phyloP scores from a whole-genome alignment of 2,113 vertebrate genomes.

The Ptilonorhynchus violaceus region DNA sequence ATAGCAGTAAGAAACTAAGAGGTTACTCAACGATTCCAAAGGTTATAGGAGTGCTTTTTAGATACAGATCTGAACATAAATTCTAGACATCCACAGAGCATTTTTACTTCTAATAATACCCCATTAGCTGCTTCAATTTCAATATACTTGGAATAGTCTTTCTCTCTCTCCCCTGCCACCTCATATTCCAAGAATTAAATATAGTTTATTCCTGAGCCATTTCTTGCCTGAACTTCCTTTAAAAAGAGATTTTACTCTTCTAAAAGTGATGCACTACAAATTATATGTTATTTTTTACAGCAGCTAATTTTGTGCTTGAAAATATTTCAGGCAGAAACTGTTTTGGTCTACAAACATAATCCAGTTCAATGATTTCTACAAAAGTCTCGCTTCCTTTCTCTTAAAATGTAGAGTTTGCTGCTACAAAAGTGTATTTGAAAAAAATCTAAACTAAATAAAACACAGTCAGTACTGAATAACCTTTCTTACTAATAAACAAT shows the following conservation, averaged over 20 bases:
- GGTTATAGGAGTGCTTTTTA: constrained; percentile 20
- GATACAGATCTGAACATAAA: constrained; percentile 43
- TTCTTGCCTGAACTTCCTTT: neutral
- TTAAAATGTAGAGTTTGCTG: neutral
- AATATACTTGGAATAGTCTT: neutral
- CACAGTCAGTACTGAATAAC: neutral
- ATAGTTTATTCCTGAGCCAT: neutral
- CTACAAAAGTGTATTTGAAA: neutral
- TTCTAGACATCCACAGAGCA: constrained; percentile 36
- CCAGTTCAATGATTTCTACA: neutral
- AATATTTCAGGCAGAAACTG: neutral
- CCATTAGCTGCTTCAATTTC: constrained; percentile 39
- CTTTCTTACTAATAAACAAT: neutral
- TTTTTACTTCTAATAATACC: constrained; percentile 51
- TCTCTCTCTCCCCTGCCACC: neutral
- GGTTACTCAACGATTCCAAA: constrained; percentile 52
- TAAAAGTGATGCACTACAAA: neutral
- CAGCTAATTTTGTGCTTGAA: neutral
- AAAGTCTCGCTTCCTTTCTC: neutral
- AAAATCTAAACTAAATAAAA: neutral
- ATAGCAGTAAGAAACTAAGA: constrained; percentile 2
- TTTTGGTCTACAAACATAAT: neutral
- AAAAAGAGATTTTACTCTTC: neutral
- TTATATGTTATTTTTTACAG: neutral
- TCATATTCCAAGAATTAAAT: constrained; percentile 10